These are phyloP conservation scores for Mythimna ferrago DNA, from an alignment of 2,888 invertebrate genomes.

Conservation along the genomic window DNA sequence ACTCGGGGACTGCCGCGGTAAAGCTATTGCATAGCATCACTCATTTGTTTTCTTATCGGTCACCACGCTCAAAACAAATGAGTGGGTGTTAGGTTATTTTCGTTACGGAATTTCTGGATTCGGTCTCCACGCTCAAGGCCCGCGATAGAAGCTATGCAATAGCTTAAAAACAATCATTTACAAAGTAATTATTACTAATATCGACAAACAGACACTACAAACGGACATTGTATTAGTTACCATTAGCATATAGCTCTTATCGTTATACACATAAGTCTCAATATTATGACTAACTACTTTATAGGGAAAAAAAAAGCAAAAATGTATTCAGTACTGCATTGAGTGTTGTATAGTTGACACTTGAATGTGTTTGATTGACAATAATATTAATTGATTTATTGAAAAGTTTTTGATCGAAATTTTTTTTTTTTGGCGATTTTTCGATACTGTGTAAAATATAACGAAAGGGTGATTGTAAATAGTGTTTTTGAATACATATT, in stretches of 20 bases:
- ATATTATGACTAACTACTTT: conserved; percentile 49
- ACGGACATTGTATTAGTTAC: background rate
- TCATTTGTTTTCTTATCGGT: no score
- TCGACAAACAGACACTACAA: conserved; percentile 32
- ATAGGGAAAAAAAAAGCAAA: conserved; percentile 49
- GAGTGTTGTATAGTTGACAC: background rate
- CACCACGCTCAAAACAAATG: no score
- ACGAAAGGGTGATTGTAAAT: background rate
- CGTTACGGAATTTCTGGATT: no score
- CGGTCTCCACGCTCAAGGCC: no score
- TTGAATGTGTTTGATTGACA: background rate
- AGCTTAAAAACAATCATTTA: no score
- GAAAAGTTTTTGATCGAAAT: background rate
- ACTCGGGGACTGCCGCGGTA: no score
- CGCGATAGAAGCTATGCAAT: no score
- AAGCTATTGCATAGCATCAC: no score
- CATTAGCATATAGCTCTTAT: conserved; percentile 37
- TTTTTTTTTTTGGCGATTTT: background rate
- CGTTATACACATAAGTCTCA: conserved; percentile 35
- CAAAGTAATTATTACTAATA: background rate
- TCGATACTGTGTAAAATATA: background rate
- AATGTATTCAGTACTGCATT: conserved; percentile 10
- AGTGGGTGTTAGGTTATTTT: no score
- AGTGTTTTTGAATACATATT: background rate
- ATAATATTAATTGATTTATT: conserved; percentile 1